These are phyloP conservation scores for Palloptera scutellata DNA, from an alignment of 2,888 invertebrate species.

Conservation along the genomic window DNA sequence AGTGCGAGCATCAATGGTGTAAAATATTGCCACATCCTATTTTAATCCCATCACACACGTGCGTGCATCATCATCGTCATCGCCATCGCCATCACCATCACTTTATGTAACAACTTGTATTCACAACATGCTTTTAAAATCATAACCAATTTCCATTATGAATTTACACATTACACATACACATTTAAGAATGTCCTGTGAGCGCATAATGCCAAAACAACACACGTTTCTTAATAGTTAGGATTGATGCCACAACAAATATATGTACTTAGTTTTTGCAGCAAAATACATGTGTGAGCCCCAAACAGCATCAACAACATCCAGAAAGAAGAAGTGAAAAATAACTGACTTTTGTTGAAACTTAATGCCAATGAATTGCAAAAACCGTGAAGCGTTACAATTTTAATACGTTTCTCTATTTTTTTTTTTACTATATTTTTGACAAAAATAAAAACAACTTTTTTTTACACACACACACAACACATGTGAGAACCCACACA, in stretches of 20 bases:
- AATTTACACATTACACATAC: slow-evolving; percentile 12
- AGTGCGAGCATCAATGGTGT: no score
- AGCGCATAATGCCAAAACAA: slow-evolving; percentile 30
- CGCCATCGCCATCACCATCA: no score
- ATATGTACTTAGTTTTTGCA: slow-evolving; percentile 13
- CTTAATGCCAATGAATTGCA: slow-evolving; percentile 43
- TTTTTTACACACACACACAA: neutral
- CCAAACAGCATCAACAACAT: no score
- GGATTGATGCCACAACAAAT: slow-evolving; percentile 40
- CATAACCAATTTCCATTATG: slow-evolving; percentile 20
- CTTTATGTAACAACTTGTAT: no score
- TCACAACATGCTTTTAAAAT: slow-evolving; percentile 18
- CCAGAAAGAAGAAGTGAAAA: slow-evolving; percentile 10
- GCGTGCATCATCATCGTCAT: slow-evolving; percentile 28
- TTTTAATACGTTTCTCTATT: slow-evolving; percentile 32
- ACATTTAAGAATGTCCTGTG: slow-evolving; percentile 33
- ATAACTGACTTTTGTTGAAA: slow-evolving; percentile 36
- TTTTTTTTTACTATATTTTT: slow-evolving; percentile 35
- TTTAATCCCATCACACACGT: slow-evolving; percentile 28
- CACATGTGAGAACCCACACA: no score
- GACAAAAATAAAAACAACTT: neutral
- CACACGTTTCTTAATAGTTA: slow-evolving; percentile 46
- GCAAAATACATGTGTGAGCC: neutral
- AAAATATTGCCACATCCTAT: slow-evolving; percentile 7
- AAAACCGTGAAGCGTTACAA: slow-evolving; percentile 37